Evolutionary conservation across 2,888 invertebrate species (phyloP).

Genomic region (Masnerella sp.): DNA sequence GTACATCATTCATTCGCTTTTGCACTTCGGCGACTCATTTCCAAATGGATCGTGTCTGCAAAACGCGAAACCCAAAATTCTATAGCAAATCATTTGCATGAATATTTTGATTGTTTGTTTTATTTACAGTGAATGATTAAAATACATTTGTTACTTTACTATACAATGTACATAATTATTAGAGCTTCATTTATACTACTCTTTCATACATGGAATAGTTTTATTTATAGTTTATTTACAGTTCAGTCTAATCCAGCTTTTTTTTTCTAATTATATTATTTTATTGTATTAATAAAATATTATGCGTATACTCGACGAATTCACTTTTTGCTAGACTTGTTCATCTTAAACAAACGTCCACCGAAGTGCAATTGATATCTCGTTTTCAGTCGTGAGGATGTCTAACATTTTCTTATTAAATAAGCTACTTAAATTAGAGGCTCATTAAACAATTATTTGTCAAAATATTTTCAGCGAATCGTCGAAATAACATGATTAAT

Average conservation of each 20-base stretch:
- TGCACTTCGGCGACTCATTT: constrained; percentile 24
- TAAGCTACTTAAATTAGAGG: constrained; percentile 8
- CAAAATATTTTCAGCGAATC: no score
- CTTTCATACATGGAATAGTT: constrained; percentile 4
- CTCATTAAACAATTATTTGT: constrained; percentile 8
- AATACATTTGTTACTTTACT: constrained; percentile 11
- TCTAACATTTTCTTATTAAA: constrained; percentile 4
- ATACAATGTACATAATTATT: constrained; percentile 26
- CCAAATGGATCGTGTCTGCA: constrained; percentile 8
- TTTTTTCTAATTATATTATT: neutral
- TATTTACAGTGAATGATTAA: constrained; percentile 26
- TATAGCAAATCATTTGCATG: neutral
- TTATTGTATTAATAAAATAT: constrained; percentile 2
- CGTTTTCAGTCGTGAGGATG: constrained; percentile 1
- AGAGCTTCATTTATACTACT: neutral
- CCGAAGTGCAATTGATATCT: constrained; percentile 21
- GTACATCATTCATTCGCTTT: constrained; percentile 13
- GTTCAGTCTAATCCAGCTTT: neutral
- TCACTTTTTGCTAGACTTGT: neutral
- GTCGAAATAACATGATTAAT: no score
- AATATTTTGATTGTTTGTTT: constrained; percentile 7
- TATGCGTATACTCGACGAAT: constrained; percentile 19
- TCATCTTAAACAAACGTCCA: no score
- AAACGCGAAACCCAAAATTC: neutral
- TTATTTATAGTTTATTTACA: neutral